These are phyloP conservation scores for Pithys albifrons DNA, from an alignment of 2,113 vertebrate genomes.

Conservation along the genomic window DNA sequence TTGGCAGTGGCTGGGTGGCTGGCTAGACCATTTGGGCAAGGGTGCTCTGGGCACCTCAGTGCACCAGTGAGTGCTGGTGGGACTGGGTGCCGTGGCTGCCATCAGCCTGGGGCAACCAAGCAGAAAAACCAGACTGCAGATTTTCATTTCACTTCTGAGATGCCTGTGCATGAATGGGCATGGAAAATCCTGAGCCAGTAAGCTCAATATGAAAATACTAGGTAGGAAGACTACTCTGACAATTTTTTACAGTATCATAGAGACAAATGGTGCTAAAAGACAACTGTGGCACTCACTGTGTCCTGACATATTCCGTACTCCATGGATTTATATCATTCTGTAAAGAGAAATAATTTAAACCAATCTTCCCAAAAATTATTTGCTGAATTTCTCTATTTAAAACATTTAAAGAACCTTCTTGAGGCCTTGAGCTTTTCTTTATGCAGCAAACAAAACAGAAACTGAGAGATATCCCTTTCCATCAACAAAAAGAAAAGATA, in stretches of 20 bases:
- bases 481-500: background rate
- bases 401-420: background rate
- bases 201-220: background rate
- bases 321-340: background rate
- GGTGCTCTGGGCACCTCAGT: fast-evolving
- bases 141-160: background rate
- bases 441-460: background rate
- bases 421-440: background rate
- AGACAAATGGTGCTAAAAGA: background rate
- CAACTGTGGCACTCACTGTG: background rate
- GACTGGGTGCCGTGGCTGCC: fast-evolving
- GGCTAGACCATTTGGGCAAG: background rate
- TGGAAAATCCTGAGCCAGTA: background rate
- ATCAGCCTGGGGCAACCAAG: background rate
- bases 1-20: background rate
- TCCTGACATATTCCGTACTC: background rate
- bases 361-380: background rate
- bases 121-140: background rate
- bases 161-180: background rate
- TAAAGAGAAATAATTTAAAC: background rate
- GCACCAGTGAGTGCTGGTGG: fast-evolving
- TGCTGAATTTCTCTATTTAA: background rate
- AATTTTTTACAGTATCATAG: background rate
- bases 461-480: background rate
- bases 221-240: background rate